Evolutionary conservation across 2,113 vertebrate species (phyloP).

Genomic region (Syrmaticus mikado): DNA sequence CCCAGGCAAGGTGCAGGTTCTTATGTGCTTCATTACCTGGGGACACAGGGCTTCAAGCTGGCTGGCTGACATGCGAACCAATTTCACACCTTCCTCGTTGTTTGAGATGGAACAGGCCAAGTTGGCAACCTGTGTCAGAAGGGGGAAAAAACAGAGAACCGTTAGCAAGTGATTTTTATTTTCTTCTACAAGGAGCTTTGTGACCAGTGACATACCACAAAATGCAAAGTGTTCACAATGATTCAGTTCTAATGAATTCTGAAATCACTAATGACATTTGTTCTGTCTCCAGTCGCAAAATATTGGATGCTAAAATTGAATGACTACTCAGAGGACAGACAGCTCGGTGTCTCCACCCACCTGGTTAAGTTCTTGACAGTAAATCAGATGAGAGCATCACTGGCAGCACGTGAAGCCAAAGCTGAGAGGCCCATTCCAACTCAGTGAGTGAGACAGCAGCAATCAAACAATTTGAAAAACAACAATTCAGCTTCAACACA

Average conservation of each 20-base stretch:
- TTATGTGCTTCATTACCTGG: slow-evolving; percentile 81
- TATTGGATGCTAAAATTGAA: neutral
- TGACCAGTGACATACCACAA: neutral
- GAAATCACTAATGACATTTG: neutral
- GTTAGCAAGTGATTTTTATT: neutral
- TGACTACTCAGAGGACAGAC: neutral
- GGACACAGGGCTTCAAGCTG: slow-evolving; percentile 96
- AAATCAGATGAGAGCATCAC: neutral
- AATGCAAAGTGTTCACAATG: fast-evolving
- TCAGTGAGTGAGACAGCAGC: neutral
- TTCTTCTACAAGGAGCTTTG: neutral
- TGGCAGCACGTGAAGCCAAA: neutral
- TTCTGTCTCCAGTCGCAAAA: neutral
- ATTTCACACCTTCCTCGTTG: slow-evolving; percentile 97
- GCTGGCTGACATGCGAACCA: slow-evolving; percentile 97
- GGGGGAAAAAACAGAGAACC: neutral
- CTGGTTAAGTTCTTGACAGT: neutral
- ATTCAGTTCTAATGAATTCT: neutral
- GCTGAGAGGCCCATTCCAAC: neutral
- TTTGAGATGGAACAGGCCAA: slow-evolving; percentile 98
- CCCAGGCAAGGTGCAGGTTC: fast-evolving
- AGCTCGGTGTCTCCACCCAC: neutral
- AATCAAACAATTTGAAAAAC: neutral
- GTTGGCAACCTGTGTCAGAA: slow-evolving; percentile 90
- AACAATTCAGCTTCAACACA: neutral